phyloP scores from a whole-genome alignment of 37 sponge, comb jelly and placozoan genomes.

The Diacarnus erythraeanus region DNA sequence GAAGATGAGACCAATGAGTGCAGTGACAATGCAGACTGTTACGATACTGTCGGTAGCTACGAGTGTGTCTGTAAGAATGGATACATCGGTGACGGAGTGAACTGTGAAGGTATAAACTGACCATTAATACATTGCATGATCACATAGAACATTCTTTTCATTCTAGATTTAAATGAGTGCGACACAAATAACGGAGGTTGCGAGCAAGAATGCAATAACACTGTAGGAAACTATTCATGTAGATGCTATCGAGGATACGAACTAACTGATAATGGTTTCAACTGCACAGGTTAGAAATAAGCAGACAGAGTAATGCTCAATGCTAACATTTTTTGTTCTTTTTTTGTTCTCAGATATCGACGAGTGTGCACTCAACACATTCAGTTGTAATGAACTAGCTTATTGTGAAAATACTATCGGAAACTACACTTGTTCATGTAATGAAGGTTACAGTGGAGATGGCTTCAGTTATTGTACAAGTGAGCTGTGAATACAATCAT shows the following conservation, averaged over 20 bases:
- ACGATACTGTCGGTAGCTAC: neutral
- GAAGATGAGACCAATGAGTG: neutral
- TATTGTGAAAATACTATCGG: slow-evolving; percentile 54
- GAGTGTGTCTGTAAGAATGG: neutral
- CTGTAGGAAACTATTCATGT: slow-evolving; percentile 16
- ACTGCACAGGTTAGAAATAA: slow-evolving; percentile 12
- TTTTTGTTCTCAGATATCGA: slow-evolving; percentile 32
- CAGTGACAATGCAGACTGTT: neutral
- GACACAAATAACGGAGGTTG: neutral
- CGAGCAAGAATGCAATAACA: slow-evolving; percentile 6
- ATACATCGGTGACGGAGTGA: neutral
- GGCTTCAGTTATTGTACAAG: slow-evolving; percentile 4
- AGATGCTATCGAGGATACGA: slow-evolving; percentile 6
- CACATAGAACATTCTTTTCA: neutral
- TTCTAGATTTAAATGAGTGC: neutral
- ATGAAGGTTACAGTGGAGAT: slow-evolving; percentile 29
- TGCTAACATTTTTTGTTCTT: neutral
- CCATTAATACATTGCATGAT: neutral
- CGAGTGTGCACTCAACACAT: slow-evolving; percentile 21
- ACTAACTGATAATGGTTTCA: slow-evolving; percentile 7
- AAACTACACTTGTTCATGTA: slow-evolving; percentile 33
- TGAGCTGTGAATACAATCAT: neutral
- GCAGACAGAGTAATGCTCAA: neutral
- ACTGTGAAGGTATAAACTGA: neutral
- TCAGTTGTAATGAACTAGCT: neutral